A percentile compares a stretch with the other conserved stretches of the same genome.
Conservation (phyloP, 2,888 invertebrate species). For the Empis livida region DNA sequence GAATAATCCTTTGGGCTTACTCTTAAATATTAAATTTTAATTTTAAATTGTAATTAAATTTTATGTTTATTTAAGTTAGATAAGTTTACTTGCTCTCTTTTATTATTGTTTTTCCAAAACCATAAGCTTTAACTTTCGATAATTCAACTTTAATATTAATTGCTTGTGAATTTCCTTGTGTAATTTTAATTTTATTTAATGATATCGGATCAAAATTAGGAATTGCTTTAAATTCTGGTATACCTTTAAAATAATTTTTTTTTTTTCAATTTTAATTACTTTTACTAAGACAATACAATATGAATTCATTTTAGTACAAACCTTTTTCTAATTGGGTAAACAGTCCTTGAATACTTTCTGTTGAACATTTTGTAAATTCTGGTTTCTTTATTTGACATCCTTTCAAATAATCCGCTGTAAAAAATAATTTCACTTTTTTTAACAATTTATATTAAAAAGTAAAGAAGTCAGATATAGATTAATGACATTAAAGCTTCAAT, state of each 20-base stretch:
- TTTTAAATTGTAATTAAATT: neutral
- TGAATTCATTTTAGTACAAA: slow-evolving; percentile 5
- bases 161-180: slow-evolving; percentile 56
- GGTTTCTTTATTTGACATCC: slow-evolving; percentile 51
- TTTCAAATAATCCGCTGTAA: slow-evolving; percentile 51
- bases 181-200: slow-evolving; percentile 52
- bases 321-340: slow-evolving; percentile 43
- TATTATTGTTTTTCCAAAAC: slow-evolving; percentile 53
- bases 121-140: slow-evolving; percentile 51
- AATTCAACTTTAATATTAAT: slow-evolving; percentile 61
- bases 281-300: too few relatives aligned
- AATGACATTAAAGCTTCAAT: too few relatives aligned
- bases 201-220: slow-evolving; percentile 53
- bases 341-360: slow-evolving; percentile 39
- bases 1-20: slow-evolving; percentile 55
- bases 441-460: too few relatives aligned
- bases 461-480: too few relatives aligned
- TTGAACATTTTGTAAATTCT: slow-evolving; percentile 52
- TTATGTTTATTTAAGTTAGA: neutral
- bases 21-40: slow-evolving; percentile 29
- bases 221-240: slow-evolving; percentile 38
- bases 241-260: slow-evolving; percentile 18
- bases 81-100: slow-evolving; percentile 47
- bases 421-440: too few relatives aligned
- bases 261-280: neutral